Evolutionary conservation across 2,888 invertebrate species (phyloP).

Genomic region (Herminia tarsipennalis): DNA sequence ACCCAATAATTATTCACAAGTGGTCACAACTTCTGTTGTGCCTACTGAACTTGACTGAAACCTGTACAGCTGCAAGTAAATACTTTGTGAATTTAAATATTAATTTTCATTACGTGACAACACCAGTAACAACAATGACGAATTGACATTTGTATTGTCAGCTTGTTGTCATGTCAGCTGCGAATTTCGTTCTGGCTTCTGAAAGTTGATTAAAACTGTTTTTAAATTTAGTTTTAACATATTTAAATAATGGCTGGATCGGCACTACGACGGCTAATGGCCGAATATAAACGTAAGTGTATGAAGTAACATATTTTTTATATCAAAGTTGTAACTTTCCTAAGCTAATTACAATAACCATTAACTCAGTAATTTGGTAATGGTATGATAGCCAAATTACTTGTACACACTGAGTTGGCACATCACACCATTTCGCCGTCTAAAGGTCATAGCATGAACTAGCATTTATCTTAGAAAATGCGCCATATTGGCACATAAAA

Average conservation of each 20-base stretch:
- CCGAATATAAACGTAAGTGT: conserved; percentile 92
- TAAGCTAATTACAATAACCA: not conserved
- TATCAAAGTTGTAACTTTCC: conserved; percentile 1
- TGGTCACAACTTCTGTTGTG: too few species aligned
- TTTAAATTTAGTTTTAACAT: conserved; percentile 5
- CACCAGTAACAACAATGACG: not conserved
- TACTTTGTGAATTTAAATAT: too few species aligned
- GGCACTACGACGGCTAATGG: conserved; percentile 93
- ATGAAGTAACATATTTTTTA: not conserved
- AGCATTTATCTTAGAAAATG: too few species aligned
- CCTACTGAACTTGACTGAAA: too few species aligned
- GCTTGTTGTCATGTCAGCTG: conserved; percentile 4
- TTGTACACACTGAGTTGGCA: conserved; percentile 2
- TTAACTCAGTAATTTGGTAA: not conserved
- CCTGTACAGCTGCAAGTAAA: too few species aligned
- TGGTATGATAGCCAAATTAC: not conserved
- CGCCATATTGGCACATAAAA: too few species aligned
- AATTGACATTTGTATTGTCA: not conserved
- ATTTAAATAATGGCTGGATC: conserved; percentile 91
- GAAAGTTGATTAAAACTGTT: conserved; percentile 15
- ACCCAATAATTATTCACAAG: too few species aligned
- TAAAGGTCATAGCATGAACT: too few species aligned
- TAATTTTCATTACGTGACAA: too few species aligned
- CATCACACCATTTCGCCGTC: not conserved
- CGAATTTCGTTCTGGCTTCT: conserved; percentile 12